A percentile compares a stretch with the other conserved stretches of the same genome.
Conservation (phyloP, 1,140 invertebrate genomes). For the Fopius arisanus region DNA sequence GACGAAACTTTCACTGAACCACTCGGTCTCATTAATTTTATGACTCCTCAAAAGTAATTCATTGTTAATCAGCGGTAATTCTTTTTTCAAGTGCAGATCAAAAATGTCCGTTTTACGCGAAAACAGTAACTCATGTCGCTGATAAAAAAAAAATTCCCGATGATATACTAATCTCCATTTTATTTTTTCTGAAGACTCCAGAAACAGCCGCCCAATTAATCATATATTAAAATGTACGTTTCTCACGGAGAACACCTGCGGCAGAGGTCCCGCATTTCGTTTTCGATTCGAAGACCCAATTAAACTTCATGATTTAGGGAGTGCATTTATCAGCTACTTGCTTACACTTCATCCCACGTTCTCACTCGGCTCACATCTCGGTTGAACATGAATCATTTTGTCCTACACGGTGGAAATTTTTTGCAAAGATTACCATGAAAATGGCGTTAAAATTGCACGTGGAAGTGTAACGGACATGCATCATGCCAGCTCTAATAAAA, state of each 20-base stretch:
- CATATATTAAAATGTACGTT: background rate
- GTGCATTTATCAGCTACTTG: constrained; percentile 17
- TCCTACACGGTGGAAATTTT: background rate
- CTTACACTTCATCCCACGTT: background rate
- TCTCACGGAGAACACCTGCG: constrained; percentile 8
- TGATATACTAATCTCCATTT: background rate
- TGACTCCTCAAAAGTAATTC: no score
- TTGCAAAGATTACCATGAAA: no score
- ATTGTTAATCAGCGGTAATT: no score
- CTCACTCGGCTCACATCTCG: background rate
- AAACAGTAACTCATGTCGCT: background rate
- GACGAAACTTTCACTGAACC: no score
- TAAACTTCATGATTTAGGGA: constrained; percentile 21
- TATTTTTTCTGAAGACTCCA: background rate
- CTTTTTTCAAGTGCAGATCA: no score
- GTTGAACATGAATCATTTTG: background rate
- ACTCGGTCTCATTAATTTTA: no score
- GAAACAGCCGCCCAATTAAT: background rate
- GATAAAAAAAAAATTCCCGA: background rate
- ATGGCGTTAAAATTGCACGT: no score
- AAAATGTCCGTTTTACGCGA: background rate
- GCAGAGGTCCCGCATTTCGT: background rate
- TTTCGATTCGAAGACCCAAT: constrained; percentile 13
- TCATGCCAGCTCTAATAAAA: no score
- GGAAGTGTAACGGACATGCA: no score